Percentiles rank a stretch among this genome's conserved stretches.
Evolutionary conservation across 1,140 invertebrate genomes (phyloP).

Genomic region (Homalodisca vitripennis): DNA sequence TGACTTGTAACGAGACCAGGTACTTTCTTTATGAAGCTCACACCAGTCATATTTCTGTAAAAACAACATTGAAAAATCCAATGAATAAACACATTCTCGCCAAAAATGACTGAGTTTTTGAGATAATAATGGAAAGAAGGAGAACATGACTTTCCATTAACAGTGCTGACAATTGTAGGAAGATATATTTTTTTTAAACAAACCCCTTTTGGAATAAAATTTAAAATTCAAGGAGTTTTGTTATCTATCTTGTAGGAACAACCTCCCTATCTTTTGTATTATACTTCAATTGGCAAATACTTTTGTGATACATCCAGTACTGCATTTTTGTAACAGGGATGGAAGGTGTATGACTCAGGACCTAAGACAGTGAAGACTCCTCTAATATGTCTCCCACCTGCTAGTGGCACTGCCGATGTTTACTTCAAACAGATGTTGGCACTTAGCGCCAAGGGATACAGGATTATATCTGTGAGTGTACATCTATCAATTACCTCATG

Average conservation of each 20-base stretch:
- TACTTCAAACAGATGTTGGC: slow-evolving; percentile 83
- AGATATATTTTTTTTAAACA: no score
- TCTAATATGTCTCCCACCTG: slow-evolving; percentile 82
- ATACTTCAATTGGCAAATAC: neutral
- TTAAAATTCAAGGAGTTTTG: neutral
- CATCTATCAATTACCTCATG: no score
- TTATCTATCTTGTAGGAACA: neutral
- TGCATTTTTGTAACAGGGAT: slow-evolving; percentile 59
- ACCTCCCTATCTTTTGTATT: neutral
- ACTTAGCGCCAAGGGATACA: slow-evolving; percentile 73
- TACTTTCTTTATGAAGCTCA: no score
- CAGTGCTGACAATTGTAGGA: no score
- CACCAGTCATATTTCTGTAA: no score
- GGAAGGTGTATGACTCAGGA: slow-evolving; percentile 87
- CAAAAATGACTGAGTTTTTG: no score
- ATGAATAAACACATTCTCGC: no score
- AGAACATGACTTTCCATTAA: no score
- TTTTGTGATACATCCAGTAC: neutral
- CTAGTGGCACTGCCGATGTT: slow-evolving; percentile 85
- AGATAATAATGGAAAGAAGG: no score
- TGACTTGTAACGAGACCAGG: no score
- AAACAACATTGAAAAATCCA: no score
- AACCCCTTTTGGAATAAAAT: no score
- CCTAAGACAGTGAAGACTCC: slow-evolving; percentile 77
- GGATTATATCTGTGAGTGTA: slow-evolving; percentile 76